Conservation (phyloP, 2,888 invertebrate species). For the Aphidoletes aphidimyza region DNA sequence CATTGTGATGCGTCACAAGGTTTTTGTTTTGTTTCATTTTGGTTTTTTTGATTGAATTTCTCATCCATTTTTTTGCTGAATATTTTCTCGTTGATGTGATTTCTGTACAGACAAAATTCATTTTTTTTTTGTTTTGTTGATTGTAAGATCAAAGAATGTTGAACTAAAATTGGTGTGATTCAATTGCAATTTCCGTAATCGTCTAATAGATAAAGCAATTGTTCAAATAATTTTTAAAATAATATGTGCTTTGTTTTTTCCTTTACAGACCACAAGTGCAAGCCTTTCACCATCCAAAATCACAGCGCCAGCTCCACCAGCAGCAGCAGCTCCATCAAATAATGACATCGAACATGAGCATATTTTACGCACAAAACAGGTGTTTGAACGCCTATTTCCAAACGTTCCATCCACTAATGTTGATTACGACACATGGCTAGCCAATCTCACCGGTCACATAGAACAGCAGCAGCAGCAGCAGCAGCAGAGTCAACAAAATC, state of each 20-base stretch:
- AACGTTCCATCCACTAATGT: slow-evolving; percentile 63
- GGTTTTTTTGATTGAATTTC: too few relatives aligned
- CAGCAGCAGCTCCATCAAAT: background rate
- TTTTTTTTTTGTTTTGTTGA: background rate
- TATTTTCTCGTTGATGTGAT: too few relatives aligned
- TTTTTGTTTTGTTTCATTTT: too few relatives aligned
- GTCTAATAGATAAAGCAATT: background rate
- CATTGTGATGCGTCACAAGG: too few relatives aligned
- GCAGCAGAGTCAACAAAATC: slow-evolving; percentile 56
- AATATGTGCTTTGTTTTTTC: background rate
- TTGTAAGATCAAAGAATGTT: too few relatives aligned
- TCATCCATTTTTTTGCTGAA: too few relatives aligned
- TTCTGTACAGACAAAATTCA: too few relatives aligned
- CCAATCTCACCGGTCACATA: slow-evolving; percentile 62
- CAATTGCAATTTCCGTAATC: background rate
- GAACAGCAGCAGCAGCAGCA: slow-evolving; percentile 57
- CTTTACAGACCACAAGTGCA: slow-evolving; percentile 26
- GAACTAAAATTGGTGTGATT: too few relatives aligned
- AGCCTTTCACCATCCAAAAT: slow-evolving; percentile 39
- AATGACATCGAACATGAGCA: slow-evolving; percentile 60
- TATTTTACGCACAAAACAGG: slow-evolving; percentile 61
- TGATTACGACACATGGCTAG: slow-evolving; percentile 64
- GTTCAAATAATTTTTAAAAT: background rate
- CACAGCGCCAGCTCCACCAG: background rate
- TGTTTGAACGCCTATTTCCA: slow-evolving; percentile 65